phyloP scores from a whole-genome alignment of 2,797 vertebrate genomes.

The Sebastes kiyomatsui region DNA sequence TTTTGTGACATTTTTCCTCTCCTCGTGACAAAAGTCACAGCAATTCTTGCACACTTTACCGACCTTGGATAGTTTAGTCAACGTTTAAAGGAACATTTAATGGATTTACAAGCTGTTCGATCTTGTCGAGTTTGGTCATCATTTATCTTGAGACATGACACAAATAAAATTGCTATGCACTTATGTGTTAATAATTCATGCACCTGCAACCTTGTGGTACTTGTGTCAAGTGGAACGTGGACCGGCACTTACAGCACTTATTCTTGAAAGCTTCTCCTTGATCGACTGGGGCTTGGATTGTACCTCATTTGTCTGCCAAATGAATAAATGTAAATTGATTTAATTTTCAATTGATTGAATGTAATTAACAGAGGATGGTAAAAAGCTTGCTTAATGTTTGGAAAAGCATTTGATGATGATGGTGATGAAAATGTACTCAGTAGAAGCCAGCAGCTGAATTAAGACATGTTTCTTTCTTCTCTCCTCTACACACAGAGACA shows the following conservation, averaged over 20 bases:
- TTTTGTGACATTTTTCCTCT: not conserved
- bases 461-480: not conserved
- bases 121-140: not conserved
- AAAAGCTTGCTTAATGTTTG: not conserved
- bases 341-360: too few relatives aligned
- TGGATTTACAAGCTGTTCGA: not conserved
- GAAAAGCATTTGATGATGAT: not conserved
- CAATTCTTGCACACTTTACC: not conserved
- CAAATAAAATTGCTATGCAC: not conserved
- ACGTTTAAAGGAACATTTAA: not conserved
- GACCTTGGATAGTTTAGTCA: not conserved
- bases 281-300: not conserved
- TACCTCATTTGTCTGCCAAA: not conserved
- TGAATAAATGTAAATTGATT: not conserved
- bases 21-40: not conserved
- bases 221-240: not conserved
- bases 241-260: not conserved
- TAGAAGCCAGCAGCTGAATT: not conserved
- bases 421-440: not conserved
- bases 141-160: not conserved
- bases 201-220: not conserved
- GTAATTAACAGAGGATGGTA: not conserved
- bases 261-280: not conserved
- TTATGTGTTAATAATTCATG: not conserved
- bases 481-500: conserved; percentile 85